phyloP scores from a whole-genome alignment of 2,888 invertebrate species.

The Perithous albicinctus region DNA sequence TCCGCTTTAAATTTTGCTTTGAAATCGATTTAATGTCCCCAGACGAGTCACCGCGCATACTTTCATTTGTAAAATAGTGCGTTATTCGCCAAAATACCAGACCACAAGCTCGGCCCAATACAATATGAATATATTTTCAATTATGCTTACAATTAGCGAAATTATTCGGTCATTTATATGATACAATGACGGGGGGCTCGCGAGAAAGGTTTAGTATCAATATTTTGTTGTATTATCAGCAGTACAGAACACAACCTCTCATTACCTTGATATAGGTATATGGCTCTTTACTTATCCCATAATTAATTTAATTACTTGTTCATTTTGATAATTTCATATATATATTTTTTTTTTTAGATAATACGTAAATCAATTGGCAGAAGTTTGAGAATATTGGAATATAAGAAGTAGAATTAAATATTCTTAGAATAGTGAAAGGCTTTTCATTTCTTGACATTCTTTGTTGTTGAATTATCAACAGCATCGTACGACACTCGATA shows the following conservation, averaged over 20 bases:
- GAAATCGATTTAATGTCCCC: constrained; percentile 44
- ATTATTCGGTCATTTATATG: constrained; percentile 50
- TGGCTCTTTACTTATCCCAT: neutral
- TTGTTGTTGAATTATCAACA: neutral
- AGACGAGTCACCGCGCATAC: neutral
- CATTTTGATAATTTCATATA: neutral
- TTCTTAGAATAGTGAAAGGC: no score
- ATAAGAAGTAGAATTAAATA: no score
- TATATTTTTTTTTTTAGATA: no score
- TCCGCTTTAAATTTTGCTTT: constrained; percentile 61
- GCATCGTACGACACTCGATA: neutral
- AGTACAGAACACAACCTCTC: neutral
- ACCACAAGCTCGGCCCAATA: neutral
- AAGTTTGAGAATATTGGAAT: no score
- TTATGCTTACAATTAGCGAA: constrained; percentile 58
- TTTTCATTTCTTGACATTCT: neutral
- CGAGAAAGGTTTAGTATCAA: neutral
- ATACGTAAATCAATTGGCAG: no score
- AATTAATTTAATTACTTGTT: neutral
- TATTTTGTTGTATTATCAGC: neutral
- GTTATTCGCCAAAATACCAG: neutral
- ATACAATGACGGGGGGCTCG: neutral
- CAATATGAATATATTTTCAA: constrained; percentile 54
- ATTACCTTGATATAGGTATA: neutral
- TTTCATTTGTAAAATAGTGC: neutral